Conservation (phyloP, 2,797 vertebrate genomes). For the Mormyrops boulengeri region DNA sequence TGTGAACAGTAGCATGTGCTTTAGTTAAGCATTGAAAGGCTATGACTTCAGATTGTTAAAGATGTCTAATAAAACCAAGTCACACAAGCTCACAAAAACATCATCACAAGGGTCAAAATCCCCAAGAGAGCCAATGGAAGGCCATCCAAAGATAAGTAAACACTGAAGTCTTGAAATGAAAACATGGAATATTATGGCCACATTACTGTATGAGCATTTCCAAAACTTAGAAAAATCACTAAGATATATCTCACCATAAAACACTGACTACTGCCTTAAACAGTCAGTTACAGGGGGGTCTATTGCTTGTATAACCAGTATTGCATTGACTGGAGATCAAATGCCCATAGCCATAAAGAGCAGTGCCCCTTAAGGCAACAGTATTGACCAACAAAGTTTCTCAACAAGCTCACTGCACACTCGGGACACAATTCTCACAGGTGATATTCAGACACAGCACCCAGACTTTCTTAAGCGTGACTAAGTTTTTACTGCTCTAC, state of each 20-base stretch:
- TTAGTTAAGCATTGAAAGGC: background rate
- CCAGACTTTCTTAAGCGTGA: background rate
- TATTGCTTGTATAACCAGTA: background rate
- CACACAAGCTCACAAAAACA: background rate
- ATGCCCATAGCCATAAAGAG: background rate
- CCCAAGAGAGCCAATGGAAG: background rate
- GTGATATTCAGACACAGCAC: background rate
- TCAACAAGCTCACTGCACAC: background rate
- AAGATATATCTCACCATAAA: background rate
- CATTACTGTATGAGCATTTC: background rate
- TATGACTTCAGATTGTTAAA: background rate
- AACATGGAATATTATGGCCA: background rate
- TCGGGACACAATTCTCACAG: background rate
- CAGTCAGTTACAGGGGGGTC: background rate
- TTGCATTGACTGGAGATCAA: background rate
- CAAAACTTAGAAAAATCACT: background rate
- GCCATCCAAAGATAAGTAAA: background rate
- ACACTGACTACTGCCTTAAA: background rate
- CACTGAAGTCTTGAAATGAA: background rate
- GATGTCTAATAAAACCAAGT: background rate
- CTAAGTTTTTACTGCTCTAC: background rate
- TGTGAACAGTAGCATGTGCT: background rate
- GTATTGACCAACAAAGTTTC: background rate
- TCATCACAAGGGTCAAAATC: background rate
- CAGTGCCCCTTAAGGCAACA: background rate